These are phyloP conservation scores for Eupeodes corollae DNA, from an alignment of 1,140 invertebrate genomes.

Conservation along the genomic window DNA sequence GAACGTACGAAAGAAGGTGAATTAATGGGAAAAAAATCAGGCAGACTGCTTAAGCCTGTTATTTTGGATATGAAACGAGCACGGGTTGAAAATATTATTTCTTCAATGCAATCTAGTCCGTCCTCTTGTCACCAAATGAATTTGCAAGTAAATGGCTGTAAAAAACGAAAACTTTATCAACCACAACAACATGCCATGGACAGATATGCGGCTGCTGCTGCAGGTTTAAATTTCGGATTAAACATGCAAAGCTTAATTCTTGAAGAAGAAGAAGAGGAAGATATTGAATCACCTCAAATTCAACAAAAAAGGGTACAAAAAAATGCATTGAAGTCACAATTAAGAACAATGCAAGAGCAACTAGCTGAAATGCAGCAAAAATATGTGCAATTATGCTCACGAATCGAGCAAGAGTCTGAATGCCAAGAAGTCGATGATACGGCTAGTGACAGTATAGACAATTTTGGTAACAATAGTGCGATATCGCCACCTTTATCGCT, in stretches of 20 bases:
- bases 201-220: constrained; percentile 48
- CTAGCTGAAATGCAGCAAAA: constrained; percentile 82
- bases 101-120: constrained; percentile 77
- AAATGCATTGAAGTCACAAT: constrained; percentile 70
- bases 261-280: constrained; percentile 63
- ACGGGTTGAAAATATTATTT: constrained; percentile 88
- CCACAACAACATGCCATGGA: constrained; percentile 81
- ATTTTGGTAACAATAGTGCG: constrained; percentile 40
- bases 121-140: constrained; percentile 48
- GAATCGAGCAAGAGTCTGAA: constrained; percentile 69
- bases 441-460: constrained; percentile 51
- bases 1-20: constrained; percentile 44
- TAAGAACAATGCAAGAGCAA: constrained; percentile 78
- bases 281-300: constrained; percentile 57
- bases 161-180: constrained; percentile 93
- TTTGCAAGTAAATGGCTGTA: constrained; percentile 75
- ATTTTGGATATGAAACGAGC: constrained; percentile 72
- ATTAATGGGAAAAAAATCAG: constrained; percentile 35
- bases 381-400: constrained; percentile 72
- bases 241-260: constrained; percentile 40
- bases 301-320: constrained; percentile 74
- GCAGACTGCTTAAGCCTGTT: constrained; percentile 31
- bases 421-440: constrained; percentile 62
- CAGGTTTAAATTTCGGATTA: constrained; percentile 39
- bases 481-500: constrained; percentile 39